Percentiles rank a stretch among this genome's conserved stretches.
phyloP scores from a whole-genome alignment of 2,888 invertebrate species.

The Pantelozetes paolii region DNA sequence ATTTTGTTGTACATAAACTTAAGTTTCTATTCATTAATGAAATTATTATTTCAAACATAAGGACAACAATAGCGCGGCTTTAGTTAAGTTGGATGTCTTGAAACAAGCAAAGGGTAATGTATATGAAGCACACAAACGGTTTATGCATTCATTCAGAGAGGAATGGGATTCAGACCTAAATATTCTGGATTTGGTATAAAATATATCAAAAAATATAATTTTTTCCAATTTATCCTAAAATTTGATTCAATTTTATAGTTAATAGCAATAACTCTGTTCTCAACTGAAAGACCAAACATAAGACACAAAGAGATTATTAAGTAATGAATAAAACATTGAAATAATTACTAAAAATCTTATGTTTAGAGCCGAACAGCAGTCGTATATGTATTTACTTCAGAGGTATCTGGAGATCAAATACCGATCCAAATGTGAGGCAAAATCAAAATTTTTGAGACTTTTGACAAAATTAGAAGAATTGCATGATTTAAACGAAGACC shows the following conservation, averaged over 20 bases:
- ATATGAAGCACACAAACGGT: conserved; percentile 78
- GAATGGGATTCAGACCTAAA: conserved; percentile 81
- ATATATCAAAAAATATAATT: background rate
- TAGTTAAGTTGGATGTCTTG: conserved; percentile 72
- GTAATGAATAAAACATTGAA: background rate
- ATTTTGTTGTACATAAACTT: too few species aligned
- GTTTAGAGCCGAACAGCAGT: conserved; percentile 31
- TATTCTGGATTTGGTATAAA: conserved; percentile 54
- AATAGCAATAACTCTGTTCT: conserved; percentile 84
- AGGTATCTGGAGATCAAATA: conserved; percentile 46
- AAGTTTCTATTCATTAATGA: too few species aligned
- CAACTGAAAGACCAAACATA: conserved; percentile 72
- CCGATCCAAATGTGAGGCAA: conserved; percentile 45
- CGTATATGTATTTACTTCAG: conserved; percentile 46
- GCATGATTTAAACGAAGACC: conserved; percentile 78
- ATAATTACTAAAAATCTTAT: background rate
- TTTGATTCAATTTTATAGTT: conserved; percentile 64
- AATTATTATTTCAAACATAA: too few species aligned
- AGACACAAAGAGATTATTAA: conserved; percentile 76
- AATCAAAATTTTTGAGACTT: conserved; percentile 66
- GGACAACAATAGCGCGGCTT: background rate
- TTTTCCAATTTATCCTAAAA: conserved; percentile 50
- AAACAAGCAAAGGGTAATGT: conserved; percentile 80
- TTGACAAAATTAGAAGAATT: conserved; percentile 88
- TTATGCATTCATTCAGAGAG: conserved; percentile 77